Conservation (phyloP, 2,888 invertebrate genomes). For the Zhuqinia jingwanae region DNA sequence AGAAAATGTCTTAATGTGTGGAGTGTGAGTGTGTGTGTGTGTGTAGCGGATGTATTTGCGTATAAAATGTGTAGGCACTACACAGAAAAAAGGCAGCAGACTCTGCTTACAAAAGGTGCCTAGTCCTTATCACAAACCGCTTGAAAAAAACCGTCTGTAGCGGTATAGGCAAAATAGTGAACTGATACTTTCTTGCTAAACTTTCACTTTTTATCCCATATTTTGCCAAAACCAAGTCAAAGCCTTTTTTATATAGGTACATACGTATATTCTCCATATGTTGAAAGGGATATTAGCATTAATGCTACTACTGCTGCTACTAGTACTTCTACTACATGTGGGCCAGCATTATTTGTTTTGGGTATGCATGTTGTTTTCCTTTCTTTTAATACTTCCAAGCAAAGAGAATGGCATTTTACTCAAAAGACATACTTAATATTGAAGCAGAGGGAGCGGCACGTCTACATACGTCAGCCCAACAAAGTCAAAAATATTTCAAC, state of each 20-base stretch:
- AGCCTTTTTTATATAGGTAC: neutral
- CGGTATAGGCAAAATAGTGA: neutral
- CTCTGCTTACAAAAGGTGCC: neutral
- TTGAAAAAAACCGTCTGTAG: neutral
- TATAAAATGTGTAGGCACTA: neutral
- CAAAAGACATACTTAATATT: neutral
- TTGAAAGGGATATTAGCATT: too few relatives aligned
- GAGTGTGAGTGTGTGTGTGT: neutral
- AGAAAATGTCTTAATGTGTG: neutral
- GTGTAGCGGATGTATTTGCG: neutral
- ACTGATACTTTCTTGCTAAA: slow-evolving; percentile 21
- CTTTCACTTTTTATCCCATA: slow-evolving; percentile 18
- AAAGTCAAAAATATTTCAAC: too few relatives aligned
- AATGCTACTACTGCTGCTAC: neutral
- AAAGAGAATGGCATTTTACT: slow-evolving; percentile 11
- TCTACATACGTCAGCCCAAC: too few relatives aligned
- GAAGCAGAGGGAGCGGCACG: too few relatives aligned
- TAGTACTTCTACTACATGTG: neutral
- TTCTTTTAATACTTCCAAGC: neutral
- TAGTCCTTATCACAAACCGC: neutral
- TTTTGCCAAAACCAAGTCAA: slow-evolving; percentile 16
- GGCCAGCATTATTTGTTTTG: too few relatives aligned
- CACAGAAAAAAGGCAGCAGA: neutral
- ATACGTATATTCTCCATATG: neutral
- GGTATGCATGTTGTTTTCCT: neutral